Evolutionary conservation across 1,140 invertebrate genomes (phyloP).

Genomic region (Pygmarrhopalites habei): DNA sequence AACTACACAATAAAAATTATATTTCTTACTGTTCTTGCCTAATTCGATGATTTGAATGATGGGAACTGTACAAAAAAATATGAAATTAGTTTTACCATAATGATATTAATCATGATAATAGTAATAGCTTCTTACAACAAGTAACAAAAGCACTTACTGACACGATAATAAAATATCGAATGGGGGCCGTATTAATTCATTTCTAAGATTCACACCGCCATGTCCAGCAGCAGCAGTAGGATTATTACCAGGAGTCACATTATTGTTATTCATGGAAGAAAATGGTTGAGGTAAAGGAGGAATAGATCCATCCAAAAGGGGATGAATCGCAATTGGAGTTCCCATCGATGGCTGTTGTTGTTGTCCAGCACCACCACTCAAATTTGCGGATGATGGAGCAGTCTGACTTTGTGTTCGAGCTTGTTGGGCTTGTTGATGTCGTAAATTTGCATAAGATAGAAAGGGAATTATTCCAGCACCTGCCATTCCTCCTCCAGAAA

Average conservation of each 20-base stretch:
- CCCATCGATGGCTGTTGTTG: slow-evolving; percentile 6
- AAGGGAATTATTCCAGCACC: neutral
- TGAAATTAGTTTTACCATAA: no score
- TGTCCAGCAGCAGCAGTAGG: slow-evolving; percentile 10
- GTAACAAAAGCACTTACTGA: no score
- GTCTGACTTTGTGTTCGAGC: neutral
- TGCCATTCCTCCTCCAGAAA: slow-evolving; percentile 7
- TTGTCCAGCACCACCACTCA: neutral
- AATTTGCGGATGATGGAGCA: neutral
- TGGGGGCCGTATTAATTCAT: slow-evolving; percentile 12
- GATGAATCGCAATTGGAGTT: neutral
- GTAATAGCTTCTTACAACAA: no score
- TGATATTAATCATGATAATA: no score
- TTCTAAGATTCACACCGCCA: neutral
- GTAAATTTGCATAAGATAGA: neutral
- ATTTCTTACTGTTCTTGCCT: no score
- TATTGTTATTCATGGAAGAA: neutral
- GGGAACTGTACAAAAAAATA: no score
- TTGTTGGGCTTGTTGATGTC: neutral
- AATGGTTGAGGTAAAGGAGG: neutral
- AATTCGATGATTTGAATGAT: no score
- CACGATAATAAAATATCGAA: slow-evolving; percentile 25
- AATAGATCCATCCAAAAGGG: neutral
- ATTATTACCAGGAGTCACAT: neutral
- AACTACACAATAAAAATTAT: no score